phyloP scores from a whole-genome alignment of 1,140 invertebrate genomes.

The Trinorchestia longiramus region DNA sequence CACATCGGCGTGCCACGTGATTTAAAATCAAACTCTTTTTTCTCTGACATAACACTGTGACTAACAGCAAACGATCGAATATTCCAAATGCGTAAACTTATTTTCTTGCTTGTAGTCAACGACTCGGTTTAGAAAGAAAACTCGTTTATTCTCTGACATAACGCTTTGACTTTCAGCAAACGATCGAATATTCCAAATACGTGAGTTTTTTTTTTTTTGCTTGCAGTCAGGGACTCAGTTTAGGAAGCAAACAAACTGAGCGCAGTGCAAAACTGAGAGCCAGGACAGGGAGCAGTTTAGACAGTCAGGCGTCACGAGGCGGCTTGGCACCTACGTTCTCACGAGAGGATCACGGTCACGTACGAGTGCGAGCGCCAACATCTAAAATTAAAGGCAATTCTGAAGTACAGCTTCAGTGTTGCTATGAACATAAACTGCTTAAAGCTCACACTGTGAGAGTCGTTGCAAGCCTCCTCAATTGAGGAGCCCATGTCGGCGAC shows the following conservation, averaged over 20 bases:
- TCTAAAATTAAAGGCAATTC: neutral
- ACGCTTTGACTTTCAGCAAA: neutral
- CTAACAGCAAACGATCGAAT: neutral
- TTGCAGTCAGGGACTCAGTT: neutral
- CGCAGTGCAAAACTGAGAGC: neutral
- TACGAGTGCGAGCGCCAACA: neutral
- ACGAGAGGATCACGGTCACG: neutral
- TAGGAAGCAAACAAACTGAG: neutral
- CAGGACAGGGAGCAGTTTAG: neutral
- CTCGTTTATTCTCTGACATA: too few species aligned
- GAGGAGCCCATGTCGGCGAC: neutral
- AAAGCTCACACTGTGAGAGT: too few species aligned
- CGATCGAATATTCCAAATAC: neutral
- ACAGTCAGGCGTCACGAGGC: neutral
- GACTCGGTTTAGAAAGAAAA: too few species aligned
- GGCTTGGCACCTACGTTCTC: neutral
- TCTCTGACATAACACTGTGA: neutral
- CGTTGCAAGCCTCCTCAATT: neutral
- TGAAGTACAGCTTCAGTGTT: neutral
- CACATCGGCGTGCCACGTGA: too few species aligned
- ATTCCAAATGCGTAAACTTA: neutral
- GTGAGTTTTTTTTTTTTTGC: neutral
- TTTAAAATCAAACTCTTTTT: too few species aligned
- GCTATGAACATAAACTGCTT: too few species aligned
- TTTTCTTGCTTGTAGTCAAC: neutral